Percentiles rank a stretch among this genome's conserved stretches.
These are phyloP conservation scores for Cathartes aura DNA, from an alignment of 2,113 vertebrate genomes.

Conservation along the genomic window DNA sequence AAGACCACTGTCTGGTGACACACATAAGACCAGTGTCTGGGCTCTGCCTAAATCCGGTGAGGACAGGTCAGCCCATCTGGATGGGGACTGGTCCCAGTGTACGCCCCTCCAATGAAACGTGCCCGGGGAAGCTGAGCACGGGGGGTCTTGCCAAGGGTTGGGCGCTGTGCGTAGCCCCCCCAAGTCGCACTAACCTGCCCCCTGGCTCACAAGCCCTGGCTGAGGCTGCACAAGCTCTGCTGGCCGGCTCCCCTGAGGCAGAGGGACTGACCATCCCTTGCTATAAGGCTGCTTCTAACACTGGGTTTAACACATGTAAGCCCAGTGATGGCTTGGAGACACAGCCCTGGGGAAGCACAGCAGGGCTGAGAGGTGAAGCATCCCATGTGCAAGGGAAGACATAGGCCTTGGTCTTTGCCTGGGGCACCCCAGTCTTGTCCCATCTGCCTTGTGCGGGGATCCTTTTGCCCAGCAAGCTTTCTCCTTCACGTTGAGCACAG, in stretches of 20 bases:
- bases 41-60: background rate
- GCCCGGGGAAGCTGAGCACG: rapidly evolving
- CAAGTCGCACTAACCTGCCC: background rate
- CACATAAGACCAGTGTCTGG: background rate
- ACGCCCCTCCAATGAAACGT: background rate
- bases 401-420: background rate
- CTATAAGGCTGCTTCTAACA: background rate
- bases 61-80: background rate
- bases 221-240: background rate
- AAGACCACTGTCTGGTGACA: background rate
- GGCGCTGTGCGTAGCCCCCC: background rate
- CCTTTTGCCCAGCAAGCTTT: background rate
- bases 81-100: background rate
- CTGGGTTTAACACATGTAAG: background rate
- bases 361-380: background rate
- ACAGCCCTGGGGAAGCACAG: background rate
- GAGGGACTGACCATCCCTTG: background rate
- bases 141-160: background rate
- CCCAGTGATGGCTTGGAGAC: background rate
- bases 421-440: background rate
- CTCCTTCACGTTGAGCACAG: rapidly evolving
- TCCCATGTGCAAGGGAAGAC: background rate
- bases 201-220: background rate
- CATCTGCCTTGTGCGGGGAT: rapidly evolving
- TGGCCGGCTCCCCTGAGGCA: background rate